Evolutionary conservation across 2,888 invertebrate genomes (phyloP).

Genomic region (Heliothis peltigera): DNA sequence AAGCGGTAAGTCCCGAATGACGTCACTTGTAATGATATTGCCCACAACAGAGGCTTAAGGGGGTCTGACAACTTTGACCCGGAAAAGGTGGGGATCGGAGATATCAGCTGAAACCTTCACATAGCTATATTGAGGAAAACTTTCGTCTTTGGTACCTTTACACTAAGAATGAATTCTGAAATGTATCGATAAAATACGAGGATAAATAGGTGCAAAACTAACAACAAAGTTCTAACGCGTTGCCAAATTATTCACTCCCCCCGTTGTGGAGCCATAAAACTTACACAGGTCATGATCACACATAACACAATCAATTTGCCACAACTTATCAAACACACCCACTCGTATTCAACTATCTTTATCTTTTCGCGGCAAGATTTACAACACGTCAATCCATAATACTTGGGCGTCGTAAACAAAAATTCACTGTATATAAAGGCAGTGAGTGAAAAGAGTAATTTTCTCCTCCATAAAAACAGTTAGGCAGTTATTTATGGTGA

Average conservation of each 20-base stretch:
- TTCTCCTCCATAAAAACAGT: constrained; percentile 89
- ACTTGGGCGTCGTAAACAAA: constrained; percentile 76
- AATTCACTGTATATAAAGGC: constrained; percentile 81
- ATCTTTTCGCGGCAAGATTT: constrained; percentile 53
- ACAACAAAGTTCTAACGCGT: not conserved
- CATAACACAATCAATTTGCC: constrained; percentile 53
- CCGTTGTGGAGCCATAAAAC: constrained; percentile 33
- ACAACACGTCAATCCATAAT: constrained; percentile 63
- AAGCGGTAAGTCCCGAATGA: constrained; percentile 40
- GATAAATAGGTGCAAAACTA: not conserved
- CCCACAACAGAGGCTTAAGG: constrained; percentile 42
- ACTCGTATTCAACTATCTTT: constrained; percentile 61
- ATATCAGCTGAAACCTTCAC: constrained; percentile 28
- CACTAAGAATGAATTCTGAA: not conserved
- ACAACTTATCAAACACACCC: constrained; percentile 57
- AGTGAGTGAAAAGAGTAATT: constrained; percentile 85
- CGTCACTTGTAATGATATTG: constrained; percentile 49
- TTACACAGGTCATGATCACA: constrained; percentile 36
- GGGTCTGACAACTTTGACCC: constrained; percentile 40
- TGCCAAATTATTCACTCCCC: constrained; percentile 35
- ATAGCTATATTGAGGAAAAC: constrained; percentile 23
- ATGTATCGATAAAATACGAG: constrained; percentile 2
- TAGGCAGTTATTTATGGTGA: constrained; percentile 88
- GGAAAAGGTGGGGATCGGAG: constrained; percentile 49
- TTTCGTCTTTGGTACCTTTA: constrained; percentile 3